Evolutionary conservation across 2,888 invertebrate species (phyloP).

Genomic region (Hyles lineata): DNA sequence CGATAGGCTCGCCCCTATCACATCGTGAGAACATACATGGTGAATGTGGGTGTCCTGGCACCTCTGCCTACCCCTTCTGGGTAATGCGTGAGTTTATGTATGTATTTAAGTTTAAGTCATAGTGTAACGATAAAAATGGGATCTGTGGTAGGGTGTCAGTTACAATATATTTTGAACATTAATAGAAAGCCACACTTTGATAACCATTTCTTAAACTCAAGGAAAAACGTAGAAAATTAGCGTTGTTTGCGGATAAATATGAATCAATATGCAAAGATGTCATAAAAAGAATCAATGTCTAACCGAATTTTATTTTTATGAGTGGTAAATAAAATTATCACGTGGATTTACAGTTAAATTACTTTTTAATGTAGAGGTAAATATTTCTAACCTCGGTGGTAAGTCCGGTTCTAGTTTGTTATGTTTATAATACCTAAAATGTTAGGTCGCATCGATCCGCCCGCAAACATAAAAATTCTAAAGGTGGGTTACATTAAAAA

Average conservation of each 20-base stretch:
- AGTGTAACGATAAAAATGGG: no score
- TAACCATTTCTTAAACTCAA: background rate
- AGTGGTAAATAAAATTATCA: background rate
- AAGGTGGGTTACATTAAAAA: conserved; percentile 59
- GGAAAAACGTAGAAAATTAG: background rate
- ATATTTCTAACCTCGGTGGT: background rate
- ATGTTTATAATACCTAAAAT: conserved; percentile 26
- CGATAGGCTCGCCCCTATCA: no score
- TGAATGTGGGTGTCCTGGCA: no score
- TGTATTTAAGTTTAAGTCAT: no score
- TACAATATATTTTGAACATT: background rate
- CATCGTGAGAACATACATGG: no score
- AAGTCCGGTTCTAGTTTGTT: conserved; percentile 11
- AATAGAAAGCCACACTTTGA: background rate
- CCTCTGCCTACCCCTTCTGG: no score
- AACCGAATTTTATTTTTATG: conserved; percentile 8
- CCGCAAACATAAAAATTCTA: conserved; percentile 65
- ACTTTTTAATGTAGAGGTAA: conserved; percentile 8
- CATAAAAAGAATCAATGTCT: conserved; percentile 5
- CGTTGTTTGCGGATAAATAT: background rate
- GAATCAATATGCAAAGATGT: background rate
- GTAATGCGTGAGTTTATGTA: no score
- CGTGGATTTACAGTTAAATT: conserved; percentile 19
- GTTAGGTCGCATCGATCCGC: conserved; percentile 36
- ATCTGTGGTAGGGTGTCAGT: no score